Percentiles rank a stretch among this genome's conserved stretches.
Conservation (phyloP, 2,113 vertebrate genomes). For the Ranitomeya imitator region DNA sequence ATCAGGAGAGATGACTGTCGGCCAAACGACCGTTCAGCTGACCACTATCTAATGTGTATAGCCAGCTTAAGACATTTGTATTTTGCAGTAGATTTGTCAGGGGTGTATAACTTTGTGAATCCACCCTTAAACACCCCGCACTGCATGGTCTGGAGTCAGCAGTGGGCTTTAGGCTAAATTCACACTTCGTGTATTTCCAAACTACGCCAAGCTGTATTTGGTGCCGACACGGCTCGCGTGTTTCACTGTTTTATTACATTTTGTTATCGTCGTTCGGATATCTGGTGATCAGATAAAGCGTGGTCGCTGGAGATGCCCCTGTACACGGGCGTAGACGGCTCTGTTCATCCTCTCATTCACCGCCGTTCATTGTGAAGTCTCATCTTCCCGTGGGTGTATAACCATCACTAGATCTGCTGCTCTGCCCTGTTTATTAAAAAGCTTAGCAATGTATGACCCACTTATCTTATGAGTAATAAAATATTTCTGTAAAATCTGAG, state of each 20-base stretch:
- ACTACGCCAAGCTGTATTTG: too few species aligned
- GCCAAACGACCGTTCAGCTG: too few species aligned
- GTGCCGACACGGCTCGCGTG: too few species aligned
- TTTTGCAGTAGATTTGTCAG: too few species aligned
- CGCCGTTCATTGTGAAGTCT: neutral
- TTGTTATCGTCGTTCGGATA: neutral
- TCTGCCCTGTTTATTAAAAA: neutral
- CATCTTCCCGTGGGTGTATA: neutral
- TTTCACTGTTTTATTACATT: neutral
- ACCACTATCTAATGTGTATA: too few species aligned
- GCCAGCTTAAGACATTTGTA: too few species aligned
- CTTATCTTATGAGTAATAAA: constrained; percentile 19
- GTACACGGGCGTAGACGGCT: neutral
- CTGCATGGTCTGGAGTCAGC: too few species aligned
- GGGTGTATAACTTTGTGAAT: too few species aligned
- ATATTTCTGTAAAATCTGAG: neutral
- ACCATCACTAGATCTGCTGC: neutral
- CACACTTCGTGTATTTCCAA: too few species aligned
- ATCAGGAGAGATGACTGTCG: too few species aligned
- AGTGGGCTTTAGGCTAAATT: too few species aligned
- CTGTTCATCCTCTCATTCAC: neutral
- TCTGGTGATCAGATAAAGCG: neutral
- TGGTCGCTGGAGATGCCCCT: neutral
- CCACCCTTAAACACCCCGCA: too few species aligned
- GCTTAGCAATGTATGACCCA: neutral